A percentile compares a stretch with the other conserved stretches of the same genome.
phyloP scores from a whole-genome alignment of 2,797 vertebrate genomes.

The Chelon labrosus region DNA sequence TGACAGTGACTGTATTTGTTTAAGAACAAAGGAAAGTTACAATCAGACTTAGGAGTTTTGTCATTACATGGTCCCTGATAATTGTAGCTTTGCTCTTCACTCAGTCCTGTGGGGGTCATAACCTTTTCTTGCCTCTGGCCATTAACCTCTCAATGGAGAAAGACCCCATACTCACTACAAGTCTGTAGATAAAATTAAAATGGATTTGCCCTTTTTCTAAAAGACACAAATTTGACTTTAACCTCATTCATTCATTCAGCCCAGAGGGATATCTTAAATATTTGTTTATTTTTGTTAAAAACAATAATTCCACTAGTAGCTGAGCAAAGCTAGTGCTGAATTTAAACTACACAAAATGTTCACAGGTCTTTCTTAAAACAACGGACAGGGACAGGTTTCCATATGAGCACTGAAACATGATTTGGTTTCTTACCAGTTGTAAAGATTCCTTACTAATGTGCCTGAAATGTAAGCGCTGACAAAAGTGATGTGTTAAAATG shows the following conservation, averaged over 20 bases:
- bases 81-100: slow-evolving; percentile 39
- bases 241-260: slow-evolving; percentile 25
- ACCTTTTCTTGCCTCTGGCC: slow-evolving; percentile 47
- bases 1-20: slow-evolving; percentile 15
- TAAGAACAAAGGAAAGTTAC: slow-evolving; percentile 46
- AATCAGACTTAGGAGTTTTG: slow-evolving; percentile 1
- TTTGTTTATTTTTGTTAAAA: slow-evolving; percentile 10
- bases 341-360: too few species aligned
- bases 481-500: neutral
- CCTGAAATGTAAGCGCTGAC: neutral
- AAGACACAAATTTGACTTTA: slow-evolving; percentile 28
- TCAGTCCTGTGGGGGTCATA: slow-evolving; percentile 41
- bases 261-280: slow-evolving; percentile 10
- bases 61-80: slow-evolving; percentile 37
- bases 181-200: slow-evolving; percentile 12
- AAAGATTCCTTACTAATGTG: neutral
- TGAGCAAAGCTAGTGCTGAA: neutral
- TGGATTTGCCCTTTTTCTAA: slow-evolving; percentile 10
- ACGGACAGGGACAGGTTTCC: too few species aligned
- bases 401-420: too few species aligned
- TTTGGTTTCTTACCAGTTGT: too few species aligned
- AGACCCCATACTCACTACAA: neutral
- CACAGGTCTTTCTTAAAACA: too few species aligned
- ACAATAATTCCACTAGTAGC: neutral
- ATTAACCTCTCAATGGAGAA: slow-evolving; percentile 17